Evolutionary conservation across 2,797 vertebrate species (phyloP).

Genomic region (Petrocephalus sullivani): DNA sequence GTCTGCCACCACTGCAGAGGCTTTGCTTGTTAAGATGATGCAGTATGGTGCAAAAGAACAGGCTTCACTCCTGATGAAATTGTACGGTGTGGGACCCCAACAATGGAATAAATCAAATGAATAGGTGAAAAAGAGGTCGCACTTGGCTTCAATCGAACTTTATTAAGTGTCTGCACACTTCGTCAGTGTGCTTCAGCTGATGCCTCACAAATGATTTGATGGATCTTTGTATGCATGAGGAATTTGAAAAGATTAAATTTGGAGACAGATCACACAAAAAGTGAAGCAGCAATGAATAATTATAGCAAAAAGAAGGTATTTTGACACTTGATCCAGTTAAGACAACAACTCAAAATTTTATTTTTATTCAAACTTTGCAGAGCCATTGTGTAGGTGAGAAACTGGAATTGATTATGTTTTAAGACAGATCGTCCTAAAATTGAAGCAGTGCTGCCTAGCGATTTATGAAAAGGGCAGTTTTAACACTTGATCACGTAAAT

Average conservation of each 20-base stretch:
- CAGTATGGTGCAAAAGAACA: too few species aligned
- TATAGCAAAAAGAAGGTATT: neutral
- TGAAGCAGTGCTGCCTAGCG: neutral
- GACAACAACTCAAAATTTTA: neutral
- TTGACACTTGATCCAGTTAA: neutral
- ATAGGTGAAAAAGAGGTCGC: too few species aligned
- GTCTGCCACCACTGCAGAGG: neutral
- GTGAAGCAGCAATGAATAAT: neutral
- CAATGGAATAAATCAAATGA: too few species aligned
- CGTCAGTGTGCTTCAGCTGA: neutral
- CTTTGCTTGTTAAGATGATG: neutral
- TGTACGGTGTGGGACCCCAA: too few species aligned
- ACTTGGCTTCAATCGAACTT: too few species aligned
- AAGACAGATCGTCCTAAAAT: neutral
- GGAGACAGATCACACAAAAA: neutral
- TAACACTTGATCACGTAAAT: neutral
- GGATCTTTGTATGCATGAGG: neutral
- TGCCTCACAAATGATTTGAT: neutral
- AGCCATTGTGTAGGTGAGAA: neutral
- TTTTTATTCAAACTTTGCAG: neutral
- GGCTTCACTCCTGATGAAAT: too few species aligned
- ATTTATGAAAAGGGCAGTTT: neutral
- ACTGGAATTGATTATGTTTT: neutral
- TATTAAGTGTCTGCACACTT: too few species aligned
- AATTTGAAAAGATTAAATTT: neutral